Evolutionary conservation across 2,113 vertebrate species (phyloP).

Genomic region (Proteles cristata): DNA sequence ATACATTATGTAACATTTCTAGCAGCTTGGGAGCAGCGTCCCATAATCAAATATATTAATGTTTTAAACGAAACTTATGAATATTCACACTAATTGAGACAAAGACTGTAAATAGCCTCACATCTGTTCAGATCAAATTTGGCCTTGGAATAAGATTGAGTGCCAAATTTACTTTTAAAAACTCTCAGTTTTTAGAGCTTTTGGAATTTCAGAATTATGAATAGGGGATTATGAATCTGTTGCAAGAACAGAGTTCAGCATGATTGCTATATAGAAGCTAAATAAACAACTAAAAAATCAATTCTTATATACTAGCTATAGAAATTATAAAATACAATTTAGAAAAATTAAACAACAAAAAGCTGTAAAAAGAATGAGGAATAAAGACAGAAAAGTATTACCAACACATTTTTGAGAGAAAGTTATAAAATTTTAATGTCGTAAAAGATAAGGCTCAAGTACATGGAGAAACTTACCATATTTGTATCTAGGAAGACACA

Average conservation of each 20-base stretch:
- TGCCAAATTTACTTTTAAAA: conserved; percentile 20
- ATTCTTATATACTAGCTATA: background rate
- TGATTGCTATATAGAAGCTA: background rate
- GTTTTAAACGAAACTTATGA: conserved; percentile 55
- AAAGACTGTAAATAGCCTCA: conserved; percentile 55
- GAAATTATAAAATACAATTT: background rate
- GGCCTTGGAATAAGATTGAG: conserved; percentile 11
- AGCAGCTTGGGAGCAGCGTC: background rate
- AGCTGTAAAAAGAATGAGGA: background rate
- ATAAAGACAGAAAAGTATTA: background rate
- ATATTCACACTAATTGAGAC: conserved; percentile 68
- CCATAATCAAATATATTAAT: conserved; percentile 51
- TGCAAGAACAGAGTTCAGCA: background rate
- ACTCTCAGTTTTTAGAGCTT: background rate
- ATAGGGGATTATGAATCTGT: background rate
- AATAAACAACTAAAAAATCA: background rate
- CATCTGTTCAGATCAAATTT: conserved; percentile 63
- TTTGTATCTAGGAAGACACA: background rate
- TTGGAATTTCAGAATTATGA: background rate
- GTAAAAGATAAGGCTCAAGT: background rate
- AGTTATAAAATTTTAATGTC: background rate
- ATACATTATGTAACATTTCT: background rate
- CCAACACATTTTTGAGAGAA: background rate
- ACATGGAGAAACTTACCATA: background rate
- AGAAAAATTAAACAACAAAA: background rate